Evolutionary conservation across 2,888 invertebrate genomes (phyloP).

Genomic region (Silvanus unidentatus): DNA sequence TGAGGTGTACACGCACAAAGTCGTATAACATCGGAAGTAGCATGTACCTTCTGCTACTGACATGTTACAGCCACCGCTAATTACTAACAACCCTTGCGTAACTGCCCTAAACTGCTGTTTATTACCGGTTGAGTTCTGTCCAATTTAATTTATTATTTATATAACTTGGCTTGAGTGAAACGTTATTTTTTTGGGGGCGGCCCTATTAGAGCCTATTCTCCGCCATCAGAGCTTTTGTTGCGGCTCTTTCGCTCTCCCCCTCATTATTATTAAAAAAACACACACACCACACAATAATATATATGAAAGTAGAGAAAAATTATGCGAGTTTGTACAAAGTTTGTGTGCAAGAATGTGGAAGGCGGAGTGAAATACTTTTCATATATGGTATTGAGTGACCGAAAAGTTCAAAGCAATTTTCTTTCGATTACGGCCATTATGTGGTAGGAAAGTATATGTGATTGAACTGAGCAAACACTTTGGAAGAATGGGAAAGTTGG

Average conservation of each 20-base stretch:
- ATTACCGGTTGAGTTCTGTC: constrained; percentile 22
- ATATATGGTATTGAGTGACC: constrained; percentile 36
- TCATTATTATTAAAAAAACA: too few relatives aligned
- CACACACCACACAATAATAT: too few relatives aligned
- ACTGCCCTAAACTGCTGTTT: constrained; percentile 31
- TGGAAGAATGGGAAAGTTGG: constrained; percentile 27
- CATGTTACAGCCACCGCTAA: constrained; percentile 33
- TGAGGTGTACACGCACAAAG: constrained; percentile 13
- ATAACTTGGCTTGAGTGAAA: neutral
- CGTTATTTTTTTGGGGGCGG: too few relatives aligned
- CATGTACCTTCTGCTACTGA: constrained; percentile 36
- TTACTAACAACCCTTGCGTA: constrained; percentile 30
- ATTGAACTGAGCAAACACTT: constrained; percentile 40
- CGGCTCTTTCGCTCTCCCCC: too few relatives aligned
- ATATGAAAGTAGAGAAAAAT: too few relatives aligned
- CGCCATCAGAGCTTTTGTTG: too few relatives aligned
- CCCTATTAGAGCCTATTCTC: too few relatives aligned
- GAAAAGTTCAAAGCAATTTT: constrained; percentile 41
- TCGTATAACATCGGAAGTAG: constrained; percentile 34
- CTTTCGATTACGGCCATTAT: constrained; percentile 42
- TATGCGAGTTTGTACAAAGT: too few relatives aligned
- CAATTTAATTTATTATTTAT: constrained; percentile 16
- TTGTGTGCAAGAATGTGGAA: too few relatives aligned
- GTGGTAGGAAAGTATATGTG: constrained; percentile 35
- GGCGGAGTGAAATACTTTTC: constrained; percentile 25